phyloP scores from a whole-genome alignment of 2,797 vertebrate genomes.

The Remorina albescens region DNA sequence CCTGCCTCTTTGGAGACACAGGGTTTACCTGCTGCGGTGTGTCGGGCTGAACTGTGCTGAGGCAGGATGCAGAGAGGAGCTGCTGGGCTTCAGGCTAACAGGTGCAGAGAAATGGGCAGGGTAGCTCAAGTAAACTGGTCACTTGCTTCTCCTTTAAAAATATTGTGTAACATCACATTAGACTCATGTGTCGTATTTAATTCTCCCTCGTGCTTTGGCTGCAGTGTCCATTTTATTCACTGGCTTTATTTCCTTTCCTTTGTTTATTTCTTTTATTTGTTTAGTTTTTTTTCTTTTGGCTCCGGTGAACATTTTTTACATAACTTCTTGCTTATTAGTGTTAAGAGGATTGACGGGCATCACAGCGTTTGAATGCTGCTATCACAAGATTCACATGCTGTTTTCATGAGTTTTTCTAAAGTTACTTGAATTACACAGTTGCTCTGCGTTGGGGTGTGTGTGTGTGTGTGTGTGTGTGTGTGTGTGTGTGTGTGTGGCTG shows the following conservation, averaged over 20 bases:
- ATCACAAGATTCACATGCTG: slow-evolving; percentile 27
- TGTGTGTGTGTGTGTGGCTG: slow-evolving; percentile 30
- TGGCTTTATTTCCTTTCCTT: slow-evolving; percentile 3
- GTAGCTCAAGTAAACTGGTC: slow-evolving; percentile 35
- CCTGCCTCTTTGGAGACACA: slow-evolving; percentile 9
- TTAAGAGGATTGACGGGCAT: neutral
- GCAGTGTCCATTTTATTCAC: slow-evolving; percentile 18
- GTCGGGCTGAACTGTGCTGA: neutral
- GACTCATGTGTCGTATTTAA: neutral
- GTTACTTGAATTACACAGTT: slow-evolving; percentile 25
- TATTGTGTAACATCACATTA: slow-evolving; percentile 14
- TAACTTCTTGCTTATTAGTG: slow-evolving; percentile 3
- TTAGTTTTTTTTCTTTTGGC: neutral
- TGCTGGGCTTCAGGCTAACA: slow-evolving; percentile 67
- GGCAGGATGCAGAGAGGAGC: slow-evolving; percentile 54
- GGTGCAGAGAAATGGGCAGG: slow-evolving; percentile 73
- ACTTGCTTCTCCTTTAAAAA: slow-evolving; percentile 24
- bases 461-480: slow-evolving; percentile 8
- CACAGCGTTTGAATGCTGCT: neutral
- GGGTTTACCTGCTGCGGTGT: slow-evolving; percentile 44
- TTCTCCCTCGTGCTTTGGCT: neutral
- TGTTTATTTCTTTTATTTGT: neutral
- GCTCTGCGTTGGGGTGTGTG: slow-evolving; percentile 9
- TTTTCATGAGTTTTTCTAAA: neutral
- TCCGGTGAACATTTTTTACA: neutral